Evolutionary conservation across 2,797 vertebrate species (phyloP).

Genomic region (Sebastolobus altivelis): DNA sequence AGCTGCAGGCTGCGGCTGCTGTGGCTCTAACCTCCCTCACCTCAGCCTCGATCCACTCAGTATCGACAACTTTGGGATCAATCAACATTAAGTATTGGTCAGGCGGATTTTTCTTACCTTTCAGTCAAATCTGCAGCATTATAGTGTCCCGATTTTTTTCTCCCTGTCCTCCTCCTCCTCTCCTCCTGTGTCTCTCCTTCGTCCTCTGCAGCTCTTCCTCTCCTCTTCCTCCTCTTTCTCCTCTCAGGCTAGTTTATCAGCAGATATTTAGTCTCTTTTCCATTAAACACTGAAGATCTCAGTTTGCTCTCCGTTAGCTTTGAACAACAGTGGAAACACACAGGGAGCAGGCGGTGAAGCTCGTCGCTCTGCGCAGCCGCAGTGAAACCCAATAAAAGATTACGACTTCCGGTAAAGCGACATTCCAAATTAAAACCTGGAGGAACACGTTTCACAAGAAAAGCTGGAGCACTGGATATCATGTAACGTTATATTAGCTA

Average conservation of each 20-base stretch:
- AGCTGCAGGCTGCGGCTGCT: slow-evolving; percentile 38
- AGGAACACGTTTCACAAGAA: neutral
- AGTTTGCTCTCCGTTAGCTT: slow-evolving; percentile 7
- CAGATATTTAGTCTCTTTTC: neutral
- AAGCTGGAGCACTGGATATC: neutral
- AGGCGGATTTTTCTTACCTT: slow-evolving; percentile 64
- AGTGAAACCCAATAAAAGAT: slow-evolving; percentile 2
- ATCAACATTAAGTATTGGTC: slow-evolving; percentile 40
- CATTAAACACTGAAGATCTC: neutral
- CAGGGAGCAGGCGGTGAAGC: slow-evolving; percentile 47
- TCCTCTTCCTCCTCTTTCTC: neutral
- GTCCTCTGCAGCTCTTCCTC: slow-evolving; percentile 10
- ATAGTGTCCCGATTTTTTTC: slow-evolving; percentile 28
- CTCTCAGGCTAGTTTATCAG: neutral
- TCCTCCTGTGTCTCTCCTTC: slow-evolving; percentile 9
- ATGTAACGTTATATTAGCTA: neutral
- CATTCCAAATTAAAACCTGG: slow-evolving; percentile 53
- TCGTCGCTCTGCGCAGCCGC: slow-evolving; percentile 61
- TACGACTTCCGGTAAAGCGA: slow-evolving; percentile 20
- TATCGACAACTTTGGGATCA: slow-evolving; percentile 34
- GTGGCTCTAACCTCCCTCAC: slow-evolving; percentile 23
- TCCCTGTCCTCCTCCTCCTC: slow-evolving; percentile 32
- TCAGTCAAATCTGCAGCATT: slow-evolving; percentile 69
- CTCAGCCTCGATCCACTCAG: slow-evolving; percentile 6
- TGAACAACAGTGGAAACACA: slow-evolving; percentile 43